Percentiles rank a stretch among this genome's conserved stretches.
Evolutionary conservation across 1,140 invertebrate species (phyloP).

Genomic region (Fopius arisanus): DNA sequence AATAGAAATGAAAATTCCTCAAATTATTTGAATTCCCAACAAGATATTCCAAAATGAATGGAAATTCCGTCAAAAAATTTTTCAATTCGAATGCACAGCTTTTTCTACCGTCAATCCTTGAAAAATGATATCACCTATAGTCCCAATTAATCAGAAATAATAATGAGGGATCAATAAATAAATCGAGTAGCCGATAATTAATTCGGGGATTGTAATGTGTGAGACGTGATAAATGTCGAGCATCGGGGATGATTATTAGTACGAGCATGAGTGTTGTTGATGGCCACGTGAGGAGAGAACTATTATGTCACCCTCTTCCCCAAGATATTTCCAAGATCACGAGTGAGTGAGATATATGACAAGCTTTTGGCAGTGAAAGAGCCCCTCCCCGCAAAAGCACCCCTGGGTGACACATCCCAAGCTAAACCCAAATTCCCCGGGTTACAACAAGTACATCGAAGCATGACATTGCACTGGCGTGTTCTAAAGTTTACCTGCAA

Average conservation of each 20-base stretch:
- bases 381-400: background rate
- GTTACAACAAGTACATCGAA: constrained; percentile 4
- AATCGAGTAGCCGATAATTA: too few species aligned
- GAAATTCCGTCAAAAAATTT: too few species aligned
- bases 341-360: background rate
- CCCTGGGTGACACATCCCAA: background rate
- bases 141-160: too few species aligned
- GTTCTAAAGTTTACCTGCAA: background rate
- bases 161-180: too few species aligned
- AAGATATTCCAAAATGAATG: too few species aligned
- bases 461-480: background rate
- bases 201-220: too few species aligned
- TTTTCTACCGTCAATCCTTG: too few species aligned
- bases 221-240: background rate
- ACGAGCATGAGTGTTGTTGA: background rate
- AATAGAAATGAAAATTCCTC: too few species aligned
- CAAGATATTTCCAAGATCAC: background rate
- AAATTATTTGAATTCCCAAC: background rate
- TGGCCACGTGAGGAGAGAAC: background rate
- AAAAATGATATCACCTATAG: too few species aligned
- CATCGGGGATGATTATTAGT: background rate
- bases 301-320: background rate
- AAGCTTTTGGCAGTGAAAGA: background rate
- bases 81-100: too few species aligned
- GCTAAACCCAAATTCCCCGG: background rate